These are phyloP conservation scores for Drosophila robusta DNA, from an alignment of 2,888 invertebrate genomes.

Conservation along the genomic window DNA sequence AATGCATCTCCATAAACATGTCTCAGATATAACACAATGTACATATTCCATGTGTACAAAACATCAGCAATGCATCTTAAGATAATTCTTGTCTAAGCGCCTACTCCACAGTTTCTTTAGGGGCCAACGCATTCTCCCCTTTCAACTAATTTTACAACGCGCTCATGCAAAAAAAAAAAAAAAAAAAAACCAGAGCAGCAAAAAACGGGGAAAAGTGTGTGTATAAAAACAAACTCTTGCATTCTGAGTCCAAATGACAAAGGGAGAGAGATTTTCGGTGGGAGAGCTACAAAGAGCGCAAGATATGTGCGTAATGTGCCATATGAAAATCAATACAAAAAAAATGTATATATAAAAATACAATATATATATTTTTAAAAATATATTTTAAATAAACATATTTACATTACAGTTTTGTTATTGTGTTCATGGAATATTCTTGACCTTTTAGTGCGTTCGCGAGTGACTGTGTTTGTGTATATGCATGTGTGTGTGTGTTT, in stretches of 20 bases:
- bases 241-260: conserved; percentile 67
- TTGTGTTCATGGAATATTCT: conserved; percentile 20
- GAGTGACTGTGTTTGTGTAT: conserved; percentile 1
- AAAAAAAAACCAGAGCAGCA: conserved; percentile 7
- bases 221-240: conserved; percentile 38
- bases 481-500: conserved; percentile 4
- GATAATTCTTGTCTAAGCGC: conserved; percentile 13
- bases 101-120: neutral
- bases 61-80: conserved; percentile 1
- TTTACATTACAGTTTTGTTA: conserved; percentile 12
- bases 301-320: conserved; percentile 19
- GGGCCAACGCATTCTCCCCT: conserved; percentile 10
- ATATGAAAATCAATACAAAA: conserved; percentile 55
- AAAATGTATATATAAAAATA: conserved; percentile 3
- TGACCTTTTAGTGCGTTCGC: conserved; percentile 36
- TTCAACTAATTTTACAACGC: conserved; percentile 44
- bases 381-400: conserved; percentile 4
- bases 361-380: conserved; percentile 4
- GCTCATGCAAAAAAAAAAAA: conserved; percentile 22
- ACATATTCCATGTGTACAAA: conserved; percentile 2
- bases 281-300: conserved; percentile 20
- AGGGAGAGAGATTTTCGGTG: conserved; percentile 47
- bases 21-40: no score
- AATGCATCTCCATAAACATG: no score
- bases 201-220: conserved; percentile 27